These are phyloP conservation scores for Meloidogyne hapla DNA, from an alignment of 1,140 invertebrate genomes.

Conservation along the genomic window DNA sequence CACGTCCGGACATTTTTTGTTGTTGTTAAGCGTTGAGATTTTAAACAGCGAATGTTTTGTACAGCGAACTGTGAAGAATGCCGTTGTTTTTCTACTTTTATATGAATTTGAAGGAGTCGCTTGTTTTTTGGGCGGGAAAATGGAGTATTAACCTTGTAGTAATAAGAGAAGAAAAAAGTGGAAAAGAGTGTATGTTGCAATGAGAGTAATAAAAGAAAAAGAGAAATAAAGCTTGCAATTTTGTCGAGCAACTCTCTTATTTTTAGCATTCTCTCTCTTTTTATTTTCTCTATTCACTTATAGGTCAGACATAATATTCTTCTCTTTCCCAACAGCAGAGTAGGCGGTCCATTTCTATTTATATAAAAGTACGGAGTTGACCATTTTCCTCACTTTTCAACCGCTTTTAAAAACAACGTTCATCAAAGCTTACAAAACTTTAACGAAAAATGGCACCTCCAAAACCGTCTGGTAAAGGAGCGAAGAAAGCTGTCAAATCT, in stretches of 20 bases:
- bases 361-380: background rate
- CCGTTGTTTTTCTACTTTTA: constrained; percentile 8
- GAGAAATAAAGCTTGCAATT: too few relatives aligned
- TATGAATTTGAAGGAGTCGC: background rate
- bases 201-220: too few relatives aligned
- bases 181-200: too few relatives aligned
- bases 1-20: constrained; percentile 66
- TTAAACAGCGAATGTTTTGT: background rate
- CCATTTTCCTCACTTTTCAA: too few relatives aligned
- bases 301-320: background rate
- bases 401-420: constrained; percentile 61
- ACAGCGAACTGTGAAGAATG: background rate
- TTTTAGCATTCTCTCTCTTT: too few relatives aligned
- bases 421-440: constrained; percentile 66
- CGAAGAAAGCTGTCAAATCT: constrained; percentile 67
- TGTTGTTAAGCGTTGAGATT: background rate
- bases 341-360: background rate
- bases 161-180: background rate
- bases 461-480: constrained; percentile 66
- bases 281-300: background rate
- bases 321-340: background rate
- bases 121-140: background rate
- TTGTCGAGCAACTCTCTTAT: too few relatives aligned
- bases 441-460: constrained; percentile 49
- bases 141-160: background rate